Evolutionary conservation across 2,888 invertebrate genomes (phyloP), one percentile per base, ranked within the genome.

Genomic region (Stictocephala bisonia): DNA sequence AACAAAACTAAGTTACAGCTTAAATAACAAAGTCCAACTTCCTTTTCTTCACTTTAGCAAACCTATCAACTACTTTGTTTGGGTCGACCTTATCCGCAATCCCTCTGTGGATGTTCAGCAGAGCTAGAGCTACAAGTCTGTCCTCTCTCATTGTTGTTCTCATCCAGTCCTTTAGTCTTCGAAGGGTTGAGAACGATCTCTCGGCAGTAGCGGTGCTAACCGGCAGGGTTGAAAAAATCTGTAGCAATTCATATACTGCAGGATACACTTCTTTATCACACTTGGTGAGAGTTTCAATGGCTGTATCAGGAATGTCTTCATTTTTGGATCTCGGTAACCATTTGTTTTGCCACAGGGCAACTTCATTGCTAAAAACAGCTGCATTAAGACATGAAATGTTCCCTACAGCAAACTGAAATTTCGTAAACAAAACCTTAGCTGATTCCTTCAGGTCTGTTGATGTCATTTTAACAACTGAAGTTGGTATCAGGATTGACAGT

Each of bases 41-140:
- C 64, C 68, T 72, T 29, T 70, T 70, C 3, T 66, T 48, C 29
- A 53, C 64, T 44, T 76, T 76, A 18, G 73, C 72, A 66, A 75
- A 76, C 51, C 72, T 51, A 20, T 40, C 71, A 11, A 77, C 56
- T 44, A 75, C 56, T 15, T 66, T 9, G 1, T 75, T 68, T 56
- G 72, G 48, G 13, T 69, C 24, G 22, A 74, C 27, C 31, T 69
- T 7, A n/a, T n/a, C n/a, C n/a, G n/a, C n/a, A 40, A 58, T 73
- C 18, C 44, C 13, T 15, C 58, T 60, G 41, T 74, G 71, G 41
- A 74, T 71, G 41, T 74, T 71, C 18, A 70, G 71, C 35, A 74
- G 64, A 18, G 71, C 53, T 2, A 74, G 51, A 35, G 44, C 58
- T 7, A 48, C 44, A 22, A 70, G 70, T 44, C 66, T 44, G 13